Conservation (phyloP, 1,140 invertebrate species). For the Bilobella aurantiaca region DNA sequence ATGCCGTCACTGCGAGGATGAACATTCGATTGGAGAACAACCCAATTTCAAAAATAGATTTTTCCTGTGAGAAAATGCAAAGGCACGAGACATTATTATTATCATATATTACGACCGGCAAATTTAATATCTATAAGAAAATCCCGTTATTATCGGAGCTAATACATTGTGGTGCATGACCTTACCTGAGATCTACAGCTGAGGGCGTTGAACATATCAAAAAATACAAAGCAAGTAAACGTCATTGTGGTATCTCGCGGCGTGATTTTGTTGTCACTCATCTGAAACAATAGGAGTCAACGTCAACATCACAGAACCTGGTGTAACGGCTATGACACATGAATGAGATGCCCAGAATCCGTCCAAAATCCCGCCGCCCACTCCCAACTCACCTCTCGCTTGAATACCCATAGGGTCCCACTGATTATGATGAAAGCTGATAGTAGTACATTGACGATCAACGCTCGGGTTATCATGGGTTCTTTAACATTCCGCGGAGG, state of each 20-base stretch:
- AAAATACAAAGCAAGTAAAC: conserved; percentile 99
- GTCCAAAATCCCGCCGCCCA: too few species aligned
- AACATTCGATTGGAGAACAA: conserved; percentile 90
- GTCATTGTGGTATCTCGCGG: conserved; percentile 98
- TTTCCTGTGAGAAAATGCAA: too few species aligned
- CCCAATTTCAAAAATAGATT: conserved; percentile 60
- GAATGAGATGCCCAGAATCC: too few species aligned
- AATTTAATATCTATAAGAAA: too few species aligned
- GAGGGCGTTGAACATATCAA: conserved; percentile 99
- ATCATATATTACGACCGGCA: too few species aligned
- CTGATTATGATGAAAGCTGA: conserved; percentile 89
- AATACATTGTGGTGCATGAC: too few species aligned
- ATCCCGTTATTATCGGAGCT: too few species aligned
- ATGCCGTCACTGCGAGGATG: conserved; percentile 80
- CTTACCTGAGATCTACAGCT: conserved; percentile 87
- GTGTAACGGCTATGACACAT: too few species aligned
- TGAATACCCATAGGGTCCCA: conserved; percentile 96
- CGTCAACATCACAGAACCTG: too few species aligned
- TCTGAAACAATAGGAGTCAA: conserved; percentile 46
- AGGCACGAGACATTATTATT: too few species aligned
- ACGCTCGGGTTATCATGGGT: conserved; percentile 78
- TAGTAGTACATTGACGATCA: conserved; percentile 83
- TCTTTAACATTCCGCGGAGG: conserved; percentile 80
- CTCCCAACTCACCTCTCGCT: conserved; percentile 70
- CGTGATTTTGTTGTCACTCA: conserved; percentile 77